Percentiles rank a stretch among this genome's conserved stretches.
phyloP scores from a whole-genome alignment of 35 echinoderm and acorn worm species.

The Eucidaris tribuloides region DNA sequence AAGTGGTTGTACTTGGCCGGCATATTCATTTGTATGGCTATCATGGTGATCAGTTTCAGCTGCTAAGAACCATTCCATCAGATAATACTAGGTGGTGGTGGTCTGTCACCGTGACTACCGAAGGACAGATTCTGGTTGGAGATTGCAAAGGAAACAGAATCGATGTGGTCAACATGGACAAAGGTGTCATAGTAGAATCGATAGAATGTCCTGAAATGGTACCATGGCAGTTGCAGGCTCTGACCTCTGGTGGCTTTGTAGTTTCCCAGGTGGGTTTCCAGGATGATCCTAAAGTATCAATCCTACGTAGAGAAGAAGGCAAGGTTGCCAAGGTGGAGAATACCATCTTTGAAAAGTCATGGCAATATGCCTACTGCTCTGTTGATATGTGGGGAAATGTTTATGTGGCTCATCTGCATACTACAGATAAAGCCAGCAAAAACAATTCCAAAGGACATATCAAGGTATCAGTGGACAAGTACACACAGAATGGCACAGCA shows the following conservation, averaged over 20 bases:
- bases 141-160: background rate
- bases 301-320: too few relatives aligned
- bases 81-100: background rate
- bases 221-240: background rate
- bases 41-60: too few relatives aligned
- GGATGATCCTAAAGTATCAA: background rate
- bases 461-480: background rate
- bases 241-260: background rate
- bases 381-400: background rate
- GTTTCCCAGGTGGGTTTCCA: background rate
- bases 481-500: background rate
- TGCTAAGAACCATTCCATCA: background rate
- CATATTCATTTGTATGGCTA: background rate
- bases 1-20: background rate
- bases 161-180: background rate
- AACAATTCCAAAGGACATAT: too few relatives aligned
- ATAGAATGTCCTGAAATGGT: background rate
- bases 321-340: background rate
- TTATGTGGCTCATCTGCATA: background rate
- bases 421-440: background rate
- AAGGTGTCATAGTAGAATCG: background rate
- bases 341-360: background rate
- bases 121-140: background rate
- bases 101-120: background rate
- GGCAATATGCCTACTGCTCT: background rate